Evolutionary conservation across 2,888 invertebrate species (phyloP).

Genomic region (Chesias legatella): DNA sequence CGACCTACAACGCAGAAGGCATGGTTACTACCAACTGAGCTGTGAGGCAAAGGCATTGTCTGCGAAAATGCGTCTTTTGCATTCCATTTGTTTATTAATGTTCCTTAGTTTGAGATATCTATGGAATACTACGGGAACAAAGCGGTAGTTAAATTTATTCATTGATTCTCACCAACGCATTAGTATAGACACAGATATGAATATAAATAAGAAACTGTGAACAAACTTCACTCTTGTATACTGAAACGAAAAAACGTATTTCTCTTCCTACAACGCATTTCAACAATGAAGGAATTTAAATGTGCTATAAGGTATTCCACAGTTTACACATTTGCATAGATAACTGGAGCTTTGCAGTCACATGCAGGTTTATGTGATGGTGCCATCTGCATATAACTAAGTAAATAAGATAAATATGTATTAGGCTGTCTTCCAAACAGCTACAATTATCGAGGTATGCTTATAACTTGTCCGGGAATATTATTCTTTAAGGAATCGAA

Average conservation of each 20-base stretch:
- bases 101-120: conserved; percentile 13
- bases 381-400: too few species aligned
- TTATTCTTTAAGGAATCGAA: too few species aligned
- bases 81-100: not conserved
- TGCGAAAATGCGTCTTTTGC: too few species aligned
- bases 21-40: too few species aligned
- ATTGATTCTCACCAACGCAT: conserved; percentile 12
- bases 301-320: conserved; percentile 3
- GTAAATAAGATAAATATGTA: too few species aligned
- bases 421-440: too few species aligned
- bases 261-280: conserved; percentile 12
- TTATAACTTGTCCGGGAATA: too few species aligned
- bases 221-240: conserved; percentile 9
- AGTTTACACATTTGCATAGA: conserved; percentile 10
- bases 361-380: not conserved
- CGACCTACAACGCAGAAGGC: too few species aligned
- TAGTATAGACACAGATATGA: too few species aligned
- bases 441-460: too few species aligned
- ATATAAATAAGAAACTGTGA: conserved; percentile 12
- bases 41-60: too few species aligned
- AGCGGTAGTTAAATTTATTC: conserved; percentile 10
- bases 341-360: conserved; percentile 9
- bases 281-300: conserved; percentile 12
- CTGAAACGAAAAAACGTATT: not conserved
- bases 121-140: conserved; percentile 10